Evolutionary conservation across 2,888 invertebrate species (phyloP).

Genomic region (Cheilosia vulpina): DNA sequence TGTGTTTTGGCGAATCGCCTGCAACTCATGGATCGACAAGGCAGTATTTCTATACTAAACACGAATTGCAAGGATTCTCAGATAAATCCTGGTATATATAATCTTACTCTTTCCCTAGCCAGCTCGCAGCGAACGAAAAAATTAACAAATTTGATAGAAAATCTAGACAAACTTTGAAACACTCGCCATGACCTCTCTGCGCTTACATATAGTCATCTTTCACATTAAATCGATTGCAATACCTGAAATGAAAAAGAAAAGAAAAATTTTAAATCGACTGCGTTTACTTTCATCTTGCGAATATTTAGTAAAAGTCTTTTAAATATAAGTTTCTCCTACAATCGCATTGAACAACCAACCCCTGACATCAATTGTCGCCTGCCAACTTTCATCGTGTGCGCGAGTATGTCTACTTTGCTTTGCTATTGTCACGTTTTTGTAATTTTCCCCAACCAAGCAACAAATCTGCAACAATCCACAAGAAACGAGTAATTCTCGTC

Average conservation of each 20-base stretch:
- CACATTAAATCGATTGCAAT: constrained; percentile 4
- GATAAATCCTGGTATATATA: no score
- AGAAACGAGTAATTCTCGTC: constrained; percentile 39
- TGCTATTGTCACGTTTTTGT: constrained; percentile 47
- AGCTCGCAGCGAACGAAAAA: no score
- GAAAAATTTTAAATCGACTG: not conserved
- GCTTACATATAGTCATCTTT: not conserved
- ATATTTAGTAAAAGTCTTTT: constrained; percentile 12
- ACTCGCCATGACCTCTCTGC: not conserved
- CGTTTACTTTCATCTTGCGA: constrained; percentile 29
- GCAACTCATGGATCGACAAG: no score
- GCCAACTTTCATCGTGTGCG: constrained; percentile 53
- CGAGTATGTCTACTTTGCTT: not conserved
- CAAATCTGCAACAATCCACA: constrained; percentile 2
- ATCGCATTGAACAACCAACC: constrained; percentile 35
- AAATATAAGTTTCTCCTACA: not conserved
- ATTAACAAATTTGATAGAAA: no score
- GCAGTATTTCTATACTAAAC: no score
- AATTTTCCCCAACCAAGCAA: constrained; percentile 27
- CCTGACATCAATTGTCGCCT: constrained; percentile 57
- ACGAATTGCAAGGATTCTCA: no score
- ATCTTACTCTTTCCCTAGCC: no score
- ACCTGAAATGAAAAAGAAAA: constrained; percentile 54
- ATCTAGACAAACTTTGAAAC: no score
- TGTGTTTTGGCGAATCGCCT: no score